A percentile compares a stretch with the other conserved stretches of the same genome.
Evolutionary conservation across 1,140 invertebrate species (phyloP).

Genomic region (Drosophila ercepeae): DNA sequence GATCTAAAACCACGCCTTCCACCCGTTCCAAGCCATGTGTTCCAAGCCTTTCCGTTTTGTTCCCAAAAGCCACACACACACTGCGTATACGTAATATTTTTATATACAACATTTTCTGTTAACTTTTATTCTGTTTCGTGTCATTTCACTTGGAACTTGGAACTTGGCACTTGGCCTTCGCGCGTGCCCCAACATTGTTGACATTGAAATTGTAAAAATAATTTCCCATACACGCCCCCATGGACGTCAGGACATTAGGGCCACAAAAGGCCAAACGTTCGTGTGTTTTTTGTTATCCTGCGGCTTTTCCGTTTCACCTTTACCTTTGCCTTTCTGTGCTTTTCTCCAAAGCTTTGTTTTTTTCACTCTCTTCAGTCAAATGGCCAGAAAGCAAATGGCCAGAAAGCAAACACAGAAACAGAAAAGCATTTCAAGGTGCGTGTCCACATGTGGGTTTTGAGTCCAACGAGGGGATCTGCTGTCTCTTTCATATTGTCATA

Average conservation of each 20-base stretch:
- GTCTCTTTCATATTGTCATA: neutral
- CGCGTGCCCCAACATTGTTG: conserved; percentile 52
- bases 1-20: no score
- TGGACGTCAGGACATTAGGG: conserved; percentile 28
- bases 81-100: neutral
- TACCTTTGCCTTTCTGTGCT: neutral
- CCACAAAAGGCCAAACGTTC: conserved; percentile 55
- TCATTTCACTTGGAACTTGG: conserved; percentile 20
- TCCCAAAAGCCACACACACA: no score
- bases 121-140: neutral
- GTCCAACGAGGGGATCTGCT: neutral
- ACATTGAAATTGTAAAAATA: conserved; percentile 81
- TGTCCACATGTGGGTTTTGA: neutral
- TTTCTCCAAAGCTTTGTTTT: neutral
- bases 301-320: conserved; percentile 15
- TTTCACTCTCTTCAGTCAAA: conserved; percentile 49
- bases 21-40: neutral
- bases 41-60: neutral
- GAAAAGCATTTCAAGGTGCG: conserved; percentile 27
- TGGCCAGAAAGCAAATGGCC: conserved; percentile 39
- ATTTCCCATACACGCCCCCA: conserved; percentile 52
- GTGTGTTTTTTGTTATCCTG: conserved; percentile 23
- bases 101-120: no score
- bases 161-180: conserved; percentile 56
- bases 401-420: conserved; percentile 49